These are phyloP conservation scores for Ptychobarbus kaznakovi DNA, from an alignment of 2,797 vertebrate genomes.

Conservation along the genomic window DNA sequence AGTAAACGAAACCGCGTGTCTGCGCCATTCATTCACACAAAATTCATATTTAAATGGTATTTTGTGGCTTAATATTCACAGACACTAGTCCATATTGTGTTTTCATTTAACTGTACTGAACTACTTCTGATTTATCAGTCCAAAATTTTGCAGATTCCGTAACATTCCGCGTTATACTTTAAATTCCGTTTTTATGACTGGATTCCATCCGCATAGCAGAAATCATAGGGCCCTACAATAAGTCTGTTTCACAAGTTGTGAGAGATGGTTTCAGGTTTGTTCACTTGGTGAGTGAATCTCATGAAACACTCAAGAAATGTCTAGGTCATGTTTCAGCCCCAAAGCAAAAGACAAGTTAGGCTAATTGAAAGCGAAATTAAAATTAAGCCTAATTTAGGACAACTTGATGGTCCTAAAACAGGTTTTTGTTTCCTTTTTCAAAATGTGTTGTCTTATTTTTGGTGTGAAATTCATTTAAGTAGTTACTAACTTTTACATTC, in stretches of 20 bases:
- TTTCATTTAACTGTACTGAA: not conserved
- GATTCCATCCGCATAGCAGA: not conserved
- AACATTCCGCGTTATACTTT: too few species aligned
- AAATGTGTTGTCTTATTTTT: not conserved
- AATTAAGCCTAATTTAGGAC: not conserved
- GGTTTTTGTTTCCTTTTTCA: not conserved
- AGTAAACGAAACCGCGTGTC: too few species aligned
- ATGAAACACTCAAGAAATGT: not conserved
- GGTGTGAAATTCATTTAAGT: not conserved
- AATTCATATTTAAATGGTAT: not conserved
- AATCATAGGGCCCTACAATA: not conserved
- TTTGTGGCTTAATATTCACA: not conserved
- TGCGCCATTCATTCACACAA: too few species aligned
- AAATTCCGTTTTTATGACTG: not conserved
- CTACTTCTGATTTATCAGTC: not conserved
- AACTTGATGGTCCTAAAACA: not conserved
- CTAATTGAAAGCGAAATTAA: not conserved
- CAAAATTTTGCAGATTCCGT: too few species aligned
- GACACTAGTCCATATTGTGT: not conserved
- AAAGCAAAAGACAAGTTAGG: not conserved
- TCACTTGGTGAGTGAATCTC: not conserved
- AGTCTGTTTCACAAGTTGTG: not conserved
- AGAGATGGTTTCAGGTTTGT: not conserved
- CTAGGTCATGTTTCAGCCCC: not conserved
- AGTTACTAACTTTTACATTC: not conserved